Evolutionary conservation across 2,888 invertebrate genomes (phyloP), one percentile per base, ranked within the genome.

Genomic region (Anarsia innoxiella): DNA sequence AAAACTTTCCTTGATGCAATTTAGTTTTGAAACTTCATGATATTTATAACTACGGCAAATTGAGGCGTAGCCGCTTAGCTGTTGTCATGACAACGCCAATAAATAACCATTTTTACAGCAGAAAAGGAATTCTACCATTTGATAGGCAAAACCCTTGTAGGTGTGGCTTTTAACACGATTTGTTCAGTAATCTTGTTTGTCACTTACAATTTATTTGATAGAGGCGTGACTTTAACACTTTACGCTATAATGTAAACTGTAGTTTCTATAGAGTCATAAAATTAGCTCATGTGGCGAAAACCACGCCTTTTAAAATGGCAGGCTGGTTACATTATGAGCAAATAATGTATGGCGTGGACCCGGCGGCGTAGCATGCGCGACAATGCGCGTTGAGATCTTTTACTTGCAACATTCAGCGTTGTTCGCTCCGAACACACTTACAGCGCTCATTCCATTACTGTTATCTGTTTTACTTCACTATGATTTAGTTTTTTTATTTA

Each of bases 121-220:
- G 39, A 40, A 39, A 36, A 32, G 44, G 25, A 23, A 31, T 11
- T 27, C 37, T 41, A 44, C 42, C 41, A 40, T 42, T 40, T 47
- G 44, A 41, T 39, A 33, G 39, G 37, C 41, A 53, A 45, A 48
- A 41, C 50, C 49, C 48, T 42, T 43, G 66, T 62, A 70, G 73
- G 70, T 66, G 71, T 71, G 72, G 74, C 63, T 52, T 42, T 57
- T 70, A 75, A 72, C 58, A 57, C 59, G 76, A 72, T 77, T 72
- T 61, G 46, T 46, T 16, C 37, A 49, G 51, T 76, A 73, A 77
- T 75, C 72, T 63, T 49, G 40, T 59, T 53, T 39, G 51, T 61
- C 45, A 62, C 56, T 59, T 54, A 51, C 53, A 41, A 59, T 60
- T 68, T 66, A 68, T 68, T 62, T 59, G 61, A 53, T 40, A 53